Percentiles rank a stretch among this genome's conserved stretches.
These are phyloP conservation scores for Rhingia campestris DNA, from an alignment of 2,888 invertebrate species.

Conservation along the genomic window DNA sequence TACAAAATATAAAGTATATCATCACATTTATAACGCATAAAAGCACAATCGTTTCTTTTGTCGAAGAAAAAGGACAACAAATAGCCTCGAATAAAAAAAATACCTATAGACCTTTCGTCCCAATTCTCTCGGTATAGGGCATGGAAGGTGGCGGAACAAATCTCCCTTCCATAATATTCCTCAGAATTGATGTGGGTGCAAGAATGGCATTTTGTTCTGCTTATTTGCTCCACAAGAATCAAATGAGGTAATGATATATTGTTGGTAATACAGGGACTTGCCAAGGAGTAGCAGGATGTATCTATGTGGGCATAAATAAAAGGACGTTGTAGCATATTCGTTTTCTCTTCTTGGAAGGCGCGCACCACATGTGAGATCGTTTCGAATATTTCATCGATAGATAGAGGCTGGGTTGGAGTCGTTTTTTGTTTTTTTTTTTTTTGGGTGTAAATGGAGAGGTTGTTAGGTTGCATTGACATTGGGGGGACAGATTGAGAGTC, in stretches of 20 bases:
- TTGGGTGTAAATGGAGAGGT: conserved; percentile 44
- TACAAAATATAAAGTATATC: conserved; percentile 74
- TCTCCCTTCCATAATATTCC: conserved; percentile 42
- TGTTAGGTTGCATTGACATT: conserved; percentile 61
- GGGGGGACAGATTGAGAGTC: conserved; percentile 60
- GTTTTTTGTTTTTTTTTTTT: too few species aligned
- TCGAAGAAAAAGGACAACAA: conserved; percentile 45
- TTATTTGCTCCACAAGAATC: conserved; percentile 70
- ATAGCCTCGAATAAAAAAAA: conserved; percentile 19
- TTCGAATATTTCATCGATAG: conserved; percentile 66
- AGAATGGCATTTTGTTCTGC: conserved; percentile 67
- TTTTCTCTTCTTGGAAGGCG: neutral
- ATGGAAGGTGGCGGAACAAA: conserved; percentile 47
- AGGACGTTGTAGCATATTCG: conserved; percentile 43
- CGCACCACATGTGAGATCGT: conserved; percentile 58
- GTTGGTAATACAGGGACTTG: conserved; percentile 46
- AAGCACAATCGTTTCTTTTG: conserved; percentile 68
- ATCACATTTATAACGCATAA: conserved; percentile 73
- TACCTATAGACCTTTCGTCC: neutral
- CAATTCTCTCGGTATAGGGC: conserved; percentile 1
- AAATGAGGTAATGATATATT: conserved; percentile 74
- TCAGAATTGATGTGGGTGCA: conserved; percentile 73
- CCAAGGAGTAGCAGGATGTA: conserved; percentile 10
- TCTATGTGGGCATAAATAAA: conserved; percentile 39
- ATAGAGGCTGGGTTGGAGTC: conserved; percentile 38